Percentiles rank a stretch among this genome's conserved stretches.
These are phyloP conservation scores for Ptychoptera contaminata DNA, from an alignment of 2,888 invertebrate genomes.

Conservation along the genomic window DNA sequence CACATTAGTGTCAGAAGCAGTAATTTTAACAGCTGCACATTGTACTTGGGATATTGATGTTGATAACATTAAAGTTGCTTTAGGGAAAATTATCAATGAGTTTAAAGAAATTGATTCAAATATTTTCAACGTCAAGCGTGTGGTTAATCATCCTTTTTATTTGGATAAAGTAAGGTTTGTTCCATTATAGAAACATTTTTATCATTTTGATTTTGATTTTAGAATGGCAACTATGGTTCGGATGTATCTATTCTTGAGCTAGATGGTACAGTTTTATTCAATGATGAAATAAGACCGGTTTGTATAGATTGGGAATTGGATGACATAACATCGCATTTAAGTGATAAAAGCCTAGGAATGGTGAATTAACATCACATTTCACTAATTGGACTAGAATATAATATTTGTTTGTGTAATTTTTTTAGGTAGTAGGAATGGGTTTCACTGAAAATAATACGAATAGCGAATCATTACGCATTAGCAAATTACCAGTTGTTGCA, in stretches of 20 bases:
- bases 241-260: conserved; percentile 32
- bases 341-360: conserved; percentile 18
- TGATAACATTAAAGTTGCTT: conserved; percentile 21
- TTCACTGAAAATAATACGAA: conserved; percentile 38
- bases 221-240: conserved; percentile 30
- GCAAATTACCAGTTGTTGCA: conserved; percentile 35
- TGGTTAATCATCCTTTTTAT: conserved; percentile 26
- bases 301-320: conserved; percentile 28
- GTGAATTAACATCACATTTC: no score
- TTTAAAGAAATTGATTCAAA: conserved; percentile 18
- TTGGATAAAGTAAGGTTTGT: conserved; percentile 20
- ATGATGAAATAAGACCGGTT: conserved; percentile 25
- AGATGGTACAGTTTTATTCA: conserved; percentile 21
- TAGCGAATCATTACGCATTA: conserved; percentile 33
- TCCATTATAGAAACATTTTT: no score
- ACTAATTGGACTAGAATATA: no score
- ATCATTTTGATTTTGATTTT: no score
- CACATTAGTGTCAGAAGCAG: conserved; percentile 26
- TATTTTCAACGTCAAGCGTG: conserved; percentile 17
- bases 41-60: conserved; percentile 21
- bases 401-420: no score
- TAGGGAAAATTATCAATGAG: conserved; percentile 18
- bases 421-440: conserved; percentile 38
- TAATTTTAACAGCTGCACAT: conserved; percentile 13
- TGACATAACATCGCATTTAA: conserved; percentile 16